phyloP scores from a whole-genome alignment of 2,113 vertebrate species.

The Petrocephalus microphthalmus region DNA sequence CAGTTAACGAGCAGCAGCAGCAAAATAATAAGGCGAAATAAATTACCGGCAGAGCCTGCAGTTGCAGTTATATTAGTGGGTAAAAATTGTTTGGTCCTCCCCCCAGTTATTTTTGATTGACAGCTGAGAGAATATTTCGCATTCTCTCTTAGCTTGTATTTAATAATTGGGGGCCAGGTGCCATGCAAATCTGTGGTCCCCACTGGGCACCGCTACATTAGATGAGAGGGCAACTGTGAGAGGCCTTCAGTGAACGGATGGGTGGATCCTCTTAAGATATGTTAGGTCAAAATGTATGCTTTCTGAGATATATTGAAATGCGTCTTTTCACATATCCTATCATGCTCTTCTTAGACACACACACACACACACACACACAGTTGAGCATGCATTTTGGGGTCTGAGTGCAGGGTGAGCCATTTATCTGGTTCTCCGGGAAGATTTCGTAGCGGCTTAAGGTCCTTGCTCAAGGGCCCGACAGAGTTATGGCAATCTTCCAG shows the following conservation, averaged over 20 bases:
- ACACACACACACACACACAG: too few species aligned
- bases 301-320: neutral
- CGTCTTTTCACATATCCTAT: neutral
- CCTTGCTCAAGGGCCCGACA: neutral
- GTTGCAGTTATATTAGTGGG: neutral
- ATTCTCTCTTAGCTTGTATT: neutral
- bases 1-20: neutral
- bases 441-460: neutral
- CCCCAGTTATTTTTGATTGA: neutral
- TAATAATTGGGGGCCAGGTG: neutral
- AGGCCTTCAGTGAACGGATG: neutral
- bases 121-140: neutral
- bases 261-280: neutral
- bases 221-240: neutral
- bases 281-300: neutral
- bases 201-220: neutral
- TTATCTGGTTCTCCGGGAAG: neutral
- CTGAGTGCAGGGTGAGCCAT: neutral
- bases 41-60: neutral
- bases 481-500: neutral
- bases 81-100: neutral
- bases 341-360: neutral
- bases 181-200: neutral
- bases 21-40: neutral
- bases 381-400: neutral